Conservation (phyloP, 2,113 vertebrate genomes). For the Propithecus coquereli region DNA sequence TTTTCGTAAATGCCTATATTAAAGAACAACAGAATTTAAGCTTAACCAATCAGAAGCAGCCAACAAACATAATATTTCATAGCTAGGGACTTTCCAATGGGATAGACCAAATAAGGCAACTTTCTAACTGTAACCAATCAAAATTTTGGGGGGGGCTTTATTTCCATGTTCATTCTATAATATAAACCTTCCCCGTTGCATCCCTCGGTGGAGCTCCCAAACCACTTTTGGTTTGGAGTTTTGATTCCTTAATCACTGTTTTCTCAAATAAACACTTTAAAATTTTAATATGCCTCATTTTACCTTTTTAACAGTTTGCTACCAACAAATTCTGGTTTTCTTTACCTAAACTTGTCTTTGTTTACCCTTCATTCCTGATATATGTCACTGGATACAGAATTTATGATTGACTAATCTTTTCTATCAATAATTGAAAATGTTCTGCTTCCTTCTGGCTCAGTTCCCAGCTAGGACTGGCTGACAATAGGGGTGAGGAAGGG, state of each 20-base stretch:
- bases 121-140: not conserved
- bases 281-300: not conserved
- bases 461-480: not conserved
- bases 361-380: not conserved
- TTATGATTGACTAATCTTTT: not conserved
- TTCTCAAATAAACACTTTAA: not conserved
- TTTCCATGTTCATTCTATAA: not conserved
- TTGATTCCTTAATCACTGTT: not conserved
- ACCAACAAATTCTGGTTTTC: not conserved
- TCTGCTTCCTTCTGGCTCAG: not conserved
- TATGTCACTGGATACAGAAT: not conserved
- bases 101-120: not conserved
- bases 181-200: not conserved
- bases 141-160: not conserved
- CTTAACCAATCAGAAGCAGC: not conserved
- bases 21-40: not conserved
- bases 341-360: not conserved
- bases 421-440: not conserved
- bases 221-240: not conserved
- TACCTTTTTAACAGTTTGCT: not conserved
- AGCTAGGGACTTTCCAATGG: too few relatives aligned
- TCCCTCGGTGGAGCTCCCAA: not conserved
- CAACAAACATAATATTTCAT: not conserved
- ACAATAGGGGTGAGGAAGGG: fast-evolving
- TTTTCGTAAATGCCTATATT: not conserved